These are phyloP conservation scores for Sinopyrophorus schimmeli DNA, from an alignment of 2,888 invertebrate genomes.

Conservation along the genomic window DNA sequence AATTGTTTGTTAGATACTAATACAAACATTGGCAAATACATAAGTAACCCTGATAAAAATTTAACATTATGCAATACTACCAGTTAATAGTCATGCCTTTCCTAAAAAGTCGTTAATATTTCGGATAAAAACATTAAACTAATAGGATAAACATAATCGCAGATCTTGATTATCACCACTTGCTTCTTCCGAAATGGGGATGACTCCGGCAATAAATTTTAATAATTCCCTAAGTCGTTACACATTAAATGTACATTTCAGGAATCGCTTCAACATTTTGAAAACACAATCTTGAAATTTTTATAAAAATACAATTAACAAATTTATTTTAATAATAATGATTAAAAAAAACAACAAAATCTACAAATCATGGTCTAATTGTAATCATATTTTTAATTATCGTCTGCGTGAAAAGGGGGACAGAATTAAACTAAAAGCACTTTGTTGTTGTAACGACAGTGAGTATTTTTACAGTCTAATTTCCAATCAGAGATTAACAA, in stretches of 20 bases:
- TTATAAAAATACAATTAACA: slow-evolving; percentile 11
- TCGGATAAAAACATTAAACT: neutral
- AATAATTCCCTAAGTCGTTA: neutral
- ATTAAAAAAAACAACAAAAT: slow-evolving; percentile 1
- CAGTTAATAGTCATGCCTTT: slow-evolving; percentile 1
- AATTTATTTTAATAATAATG: neutral
- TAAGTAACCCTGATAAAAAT: slow-evolving; percentile 18
- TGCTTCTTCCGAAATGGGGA: slow-evolving; percentile 14
- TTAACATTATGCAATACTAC: slow-evolving; percentile 16
- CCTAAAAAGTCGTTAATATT: neutral
- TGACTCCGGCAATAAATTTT: slow-evolving; percentile 8
- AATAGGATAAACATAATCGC: slow-evolving; percentile 8
- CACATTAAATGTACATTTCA: neutral
- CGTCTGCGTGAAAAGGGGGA: slow-evolving; percentile 17
- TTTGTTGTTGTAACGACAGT: slow-evolving; percentile 2
- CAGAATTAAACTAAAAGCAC: slow-evolving; percentile 6
- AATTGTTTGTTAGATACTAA: slow-evolving; percentile 3
- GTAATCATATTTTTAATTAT: neutral
- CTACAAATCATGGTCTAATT: slow-evolving; percentile 3
- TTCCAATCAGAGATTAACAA: neutral
- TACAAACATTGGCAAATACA: slow-evolving; percentile 9
- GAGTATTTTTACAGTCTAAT: slow-evolving; percentile 14
- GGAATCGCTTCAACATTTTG: neutral
- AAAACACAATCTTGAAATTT: neutral
- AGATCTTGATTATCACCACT: slow-evolving; percentile 17